Evolutionary conservation across 2,888 invertebrate species (phyloP).

Genomic region (Colletes collaris): DNA sequence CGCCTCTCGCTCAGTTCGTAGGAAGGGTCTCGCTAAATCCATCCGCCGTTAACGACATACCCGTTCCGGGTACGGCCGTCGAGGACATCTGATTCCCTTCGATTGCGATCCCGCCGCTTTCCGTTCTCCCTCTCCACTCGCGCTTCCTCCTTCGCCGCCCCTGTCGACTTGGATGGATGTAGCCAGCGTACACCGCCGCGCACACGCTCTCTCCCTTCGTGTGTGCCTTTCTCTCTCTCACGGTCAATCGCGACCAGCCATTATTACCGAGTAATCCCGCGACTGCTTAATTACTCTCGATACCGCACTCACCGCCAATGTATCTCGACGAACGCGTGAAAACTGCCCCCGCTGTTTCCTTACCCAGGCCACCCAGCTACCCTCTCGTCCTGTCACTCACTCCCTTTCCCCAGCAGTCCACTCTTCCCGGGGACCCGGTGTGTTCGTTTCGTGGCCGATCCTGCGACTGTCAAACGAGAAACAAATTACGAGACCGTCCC

Average conservation of each 20-base stretch:
- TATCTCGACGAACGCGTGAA: slow-evolving; percentile 32
- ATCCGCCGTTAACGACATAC: slow-evolving; percentile 35
- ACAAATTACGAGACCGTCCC: slow-evolving; percentile 19
- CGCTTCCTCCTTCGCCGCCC: neutral
- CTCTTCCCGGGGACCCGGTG: slow-evolving; percentile 11
- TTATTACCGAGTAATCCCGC: slow-evolving; percentile 45
- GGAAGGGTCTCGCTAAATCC: slow-evolving; percentile 1
- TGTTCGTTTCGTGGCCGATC: slow-evolving; percentile 17
- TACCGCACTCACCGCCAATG: slow-evolving; percentile 52
- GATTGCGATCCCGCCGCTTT: slow-evolving; percentile 38
- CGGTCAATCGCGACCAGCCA: slow-evolving; percentile 49
- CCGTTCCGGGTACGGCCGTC: slow-evolving; percentile 30
- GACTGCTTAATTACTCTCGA: slow-evolving; percentile 58
- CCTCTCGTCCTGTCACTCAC: slow-evolving; percentile 9
- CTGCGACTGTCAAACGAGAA: slow-evolving; percentile 39
- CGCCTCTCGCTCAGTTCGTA: neutral
- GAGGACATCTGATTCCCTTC: slow-evolving; percentile 50
- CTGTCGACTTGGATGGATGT: too few species aligned
- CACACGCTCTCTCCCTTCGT: neutral
- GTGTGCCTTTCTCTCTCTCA: neutral
- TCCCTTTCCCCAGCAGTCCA: slow-evolving; percentile 6
- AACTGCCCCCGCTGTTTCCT: neutral
- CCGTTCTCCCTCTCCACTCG: neutral
- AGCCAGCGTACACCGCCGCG: too few species aligned
- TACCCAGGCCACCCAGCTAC: neutral